Evolutionary conservation across 2,797 vertebrate genomes (phyloP).

Genomic region (Dendrocincla fuliginosa): DNA sequence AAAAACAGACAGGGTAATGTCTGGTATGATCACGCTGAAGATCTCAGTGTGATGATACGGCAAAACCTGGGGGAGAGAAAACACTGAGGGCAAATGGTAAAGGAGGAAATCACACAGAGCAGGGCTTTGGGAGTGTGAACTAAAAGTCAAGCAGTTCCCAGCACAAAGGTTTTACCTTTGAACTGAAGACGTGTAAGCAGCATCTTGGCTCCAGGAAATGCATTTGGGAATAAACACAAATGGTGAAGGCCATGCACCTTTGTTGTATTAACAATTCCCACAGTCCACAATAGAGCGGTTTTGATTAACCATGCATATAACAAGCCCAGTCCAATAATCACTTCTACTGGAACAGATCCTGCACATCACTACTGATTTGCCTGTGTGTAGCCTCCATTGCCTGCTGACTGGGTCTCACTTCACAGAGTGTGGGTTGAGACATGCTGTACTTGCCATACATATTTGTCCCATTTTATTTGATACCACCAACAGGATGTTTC

Average conservation of each 20-base stretch:
- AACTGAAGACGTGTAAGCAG: not conserved
- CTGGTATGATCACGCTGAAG: not conserved
- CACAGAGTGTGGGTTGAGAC: not conserved
- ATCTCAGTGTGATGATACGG: not conserved
- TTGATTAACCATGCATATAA: not conserved
- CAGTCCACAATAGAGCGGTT: not conserved
- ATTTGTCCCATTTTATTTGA: not conserved
- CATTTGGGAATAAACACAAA: not conserved
- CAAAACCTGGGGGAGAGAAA: not conserved
- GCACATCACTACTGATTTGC: rapidly evolving
- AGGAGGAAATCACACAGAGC: not conserved
- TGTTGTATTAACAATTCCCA: not conserved
- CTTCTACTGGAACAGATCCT: not conserved
- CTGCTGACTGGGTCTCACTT: not conserved
- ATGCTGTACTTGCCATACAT: not conserved
- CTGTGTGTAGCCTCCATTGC: not conserved
- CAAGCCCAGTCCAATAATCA: not conserved
- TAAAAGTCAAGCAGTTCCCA: not conserved
- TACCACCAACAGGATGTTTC: not conserved
- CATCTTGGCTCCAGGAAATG: not conserved
- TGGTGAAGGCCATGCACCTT: not conserved
- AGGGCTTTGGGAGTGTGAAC: not conserved
- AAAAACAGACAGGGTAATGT: not conserved
- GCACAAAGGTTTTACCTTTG: not conserved
- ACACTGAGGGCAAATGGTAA: not conserved